Conservation (phyloP, 2,797 vertebrate genomes). For the Galago senegalensis region DNA sequence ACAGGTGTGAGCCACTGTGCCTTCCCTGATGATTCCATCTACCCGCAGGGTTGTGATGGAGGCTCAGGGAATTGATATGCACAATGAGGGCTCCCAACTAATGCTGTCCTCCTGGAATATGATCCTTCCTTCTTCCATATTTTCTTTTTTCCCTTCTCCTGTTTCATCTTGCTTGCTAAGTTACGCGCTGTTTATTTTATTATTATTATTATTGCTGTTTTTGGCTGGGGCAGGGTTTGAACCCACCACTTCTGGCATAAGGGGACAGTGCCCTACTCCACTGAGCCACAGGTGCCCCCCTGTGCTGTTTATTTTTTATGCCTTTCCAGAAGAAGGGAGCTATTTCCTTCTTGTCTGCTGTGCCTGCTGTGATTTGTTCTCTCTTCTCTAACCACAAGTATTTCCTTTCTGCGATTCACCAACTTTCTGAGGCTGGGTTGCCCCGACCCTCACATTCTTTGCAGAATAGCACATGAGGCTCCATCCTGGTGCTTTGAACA, state of each 20-base stretch:
- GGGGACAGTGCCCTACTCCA: no score
- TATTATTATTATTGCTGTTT: no score
- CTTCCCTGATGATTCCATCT: neutral
- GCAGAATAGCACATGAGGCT: neutral
- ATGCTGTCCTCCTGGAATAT: neutral
- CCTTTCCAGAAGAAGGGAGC: neutral
- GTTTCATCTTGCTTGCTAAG: neutral
- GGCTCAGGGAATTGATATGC: neutral
- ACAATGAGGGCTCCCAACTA: neutral
- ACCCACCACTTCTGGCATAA: no score
- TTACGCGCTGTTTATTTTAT: no score
- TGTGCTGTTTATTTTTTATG: neutral
- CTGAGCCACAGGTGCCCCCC: no score
- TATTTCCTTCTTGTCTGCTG: neutral
- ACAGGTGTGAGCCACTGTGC: no score
- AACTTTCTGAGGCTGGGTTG: neutral
- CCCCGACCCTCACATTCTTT: slow-evolving; percentile 11
- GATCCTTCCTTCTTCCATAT: neutral
- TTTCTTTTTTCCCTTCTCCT: neutral
- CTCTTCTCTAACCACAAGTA: neutral
- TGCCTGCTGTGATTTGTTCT: neutral
- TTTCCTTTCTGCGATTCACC: slow-evolving; percentile 32
- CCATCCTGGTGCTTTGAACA: neutral
- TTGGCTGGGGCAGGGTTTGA: no score
- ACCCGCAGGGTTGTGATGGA: neutral